A percentile compares a stretch with the other conserved stretches of the same genome.
Conservation (phyloP, 1,140 invertebrate species). For the Diachasmimorpha longicaudata region DNA sequence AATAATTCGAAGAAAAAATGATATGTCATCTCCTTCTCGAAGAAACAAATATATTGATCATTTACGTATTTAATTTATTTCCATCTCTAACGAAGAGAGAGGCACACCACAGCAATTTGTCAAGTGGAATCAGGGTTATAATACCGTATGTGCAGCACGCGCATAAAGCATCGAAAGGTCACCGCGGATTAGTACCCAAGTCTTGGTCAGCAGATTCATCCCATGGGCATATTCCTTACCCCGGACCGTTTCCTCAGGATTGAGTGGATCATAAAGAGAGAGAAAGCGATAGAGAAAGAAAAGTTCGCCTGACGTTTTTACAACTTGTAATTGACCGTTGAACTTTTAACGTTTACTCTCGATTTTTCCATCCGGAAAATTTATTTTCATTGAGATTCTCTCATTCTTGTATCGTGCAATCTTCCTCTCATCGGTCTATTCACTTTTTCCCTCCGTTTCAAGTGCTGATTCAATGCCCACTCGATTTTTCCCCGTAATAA, state of each 20-base stretch:
- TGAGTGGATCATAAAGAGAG: slow-evolving; percentile 1
- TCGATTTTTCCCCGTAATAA: not conserved
- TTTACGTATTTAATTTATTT: too few species aligned
- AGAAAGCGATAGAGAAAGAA: not conserved
- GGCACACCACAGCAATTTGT: not conserved
- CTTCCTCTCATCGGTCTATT: too few species aligned
- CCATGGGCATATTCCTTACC: not conserved
- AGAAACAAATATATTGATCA: too few species aligned
- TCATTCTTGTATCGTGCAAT: too few species aligned
- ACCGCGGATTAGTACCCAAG: slow-evolving; percentile 5
- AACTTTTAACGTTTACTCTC: not conserved
- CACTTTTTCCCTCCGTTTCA: not conserved
- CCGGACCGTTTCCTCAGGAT: not conserved
- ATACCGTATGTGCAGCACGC: slow-evolving; percentile 8
- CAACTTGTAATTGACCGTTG: not conserved
- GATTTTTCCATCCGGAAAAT: not conserved
- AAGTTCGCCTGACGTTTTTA: not conserved
- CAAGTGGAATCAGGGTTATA: not conserved
- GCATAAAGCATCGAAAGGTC: slow-evolving; percentile 22
- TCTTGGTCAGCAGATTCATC: slow-evolving; percentile 22
- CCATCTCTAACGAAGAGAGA: too few species aligned
- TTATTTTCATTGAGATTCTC: not conserved
- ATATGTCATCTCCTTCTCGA: too few species aligned
- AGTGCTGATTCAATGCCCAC: not conserved
- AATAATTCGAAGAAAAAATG: too few species aligned